phyloP scores from a whole-genome alignment of 2,797 vertebrate species.

The Hemibagrus guttatus region DNA sequence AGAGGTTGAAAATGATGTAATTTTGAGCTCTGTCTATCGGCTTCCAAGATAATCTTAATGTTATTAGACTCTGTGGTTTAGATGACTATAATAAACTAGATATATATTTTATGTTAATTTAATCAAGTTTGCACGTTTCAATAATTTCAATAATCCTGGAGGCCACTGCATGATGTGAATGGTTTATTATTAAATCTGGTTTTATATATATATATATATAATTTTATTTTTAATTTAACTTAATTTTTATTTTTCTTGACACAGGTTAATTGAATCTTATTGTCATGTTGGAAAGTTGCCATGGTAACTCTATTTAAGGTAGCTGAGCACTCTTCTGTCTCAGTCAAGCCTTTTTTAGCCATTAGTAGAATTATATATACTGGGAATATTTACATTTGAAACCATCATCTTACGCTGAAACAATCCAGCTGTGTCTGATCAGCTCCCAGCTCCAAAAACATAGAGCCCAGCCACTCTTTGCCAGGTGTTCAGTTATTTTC shows the following conservation, averaged over 20 bases:
- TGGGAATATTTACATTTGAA: too few species aligned
- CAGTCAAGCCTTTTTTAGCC: not conserved
- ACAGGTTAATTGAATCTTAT: not conserved
- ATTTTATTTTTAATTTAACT: too few species aligned
- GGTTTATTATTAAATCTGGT: too few species aligned
- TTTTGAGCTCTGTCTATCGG: not conserved
- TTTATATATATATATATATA: too few species aligned
- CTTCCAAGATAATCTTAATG: not conserved
- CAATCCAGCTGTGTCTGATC: not conserved
- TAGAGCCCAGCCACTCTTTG: not conserved
- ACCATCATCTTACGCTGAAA: too few species aligned
- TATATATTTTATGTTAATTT: not conserved
- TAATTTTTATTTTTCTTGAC: not conserved
- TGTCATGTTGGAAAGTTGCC: not conserved
- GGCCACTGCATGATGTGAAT: not conserved
- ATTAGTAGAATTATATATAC: not conserved
- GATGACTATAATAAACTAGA: not conserved
- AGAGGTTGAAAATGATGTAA: not conserved
- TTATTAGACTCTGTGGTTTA: not conserved
- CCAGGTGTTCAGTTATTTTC: not conserved
- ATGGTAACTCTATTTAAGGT: not conserved
- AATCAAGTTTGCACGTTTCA: not conserved
- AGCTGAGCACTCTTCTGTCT: not conserved
- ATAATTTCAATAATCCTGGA: not conserved
- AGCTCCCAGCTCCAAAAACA: not conserved